phyloP scores from a whole-genome alignment of 64 coral and sea anemone species.

The Platygyra sinensis region DNA sequence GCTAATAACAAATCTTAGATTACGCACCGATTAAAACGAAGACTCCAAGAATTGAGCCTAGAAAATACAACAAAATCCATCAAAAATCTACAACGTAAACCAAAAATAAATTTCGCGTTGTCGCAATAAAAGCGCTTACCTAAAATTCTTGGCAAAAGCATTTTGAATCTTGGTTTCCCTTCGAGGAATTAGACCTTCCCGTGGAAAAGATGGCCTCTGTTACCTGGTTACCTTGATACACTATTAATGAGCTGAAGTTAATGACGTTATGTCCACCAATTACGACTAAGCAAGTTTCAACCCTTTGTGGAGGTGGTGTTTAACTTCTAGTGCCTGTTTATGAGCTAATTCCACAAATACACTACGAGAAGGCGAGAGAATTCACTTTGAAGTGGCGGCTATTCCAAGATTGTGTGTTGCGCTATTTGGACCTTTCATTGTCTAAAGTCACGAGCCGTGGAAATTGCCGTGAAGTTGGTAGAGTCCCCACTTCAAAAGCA shows the following conservation, averaged over 20 bases:
- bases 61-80: not conserved
- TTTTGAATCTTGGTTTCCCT: not conserved
- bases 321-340: not conserved
- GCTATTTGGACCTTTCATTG: not conserved
- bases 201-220: not conserved
- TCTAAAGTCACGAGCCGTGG: slow-evolving; percentile 22
- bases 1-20: not conserved
- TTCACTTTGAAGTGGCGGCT: too few species aligned
- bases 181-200: slow-evolving; percentile 2
- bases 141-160: slow-evolving; percentile 16
- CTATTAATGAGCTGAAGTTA: slow-evolving; percentile 25
- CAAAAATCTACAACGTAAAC: not conserved
- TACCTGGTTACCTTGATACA: not conserved
- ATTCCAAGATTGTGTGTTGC: not conserved
- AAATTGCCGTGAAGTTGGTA: slow-evolving; percentile 5
- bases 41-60: slow-evolving; percentile 5
- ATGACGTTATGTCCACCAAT: slow-evolving; percentile 25
- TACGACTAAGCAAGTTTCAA: slow-evolving; percentile 25
- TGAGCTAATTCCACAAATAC: not conserved
- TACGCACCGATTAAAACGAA: slow-evolving; percentile 18
- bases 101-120: not conserved
- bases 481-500: slow-evolving; percentile 11
- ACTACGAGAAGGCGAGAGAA: not conserved
- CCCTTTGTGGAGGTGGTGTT: not conserved
- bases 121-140: not conserved